Conservation (phyloP, 2,797 vertebrate species). For the Tauraco hartlaubi region DNA sequence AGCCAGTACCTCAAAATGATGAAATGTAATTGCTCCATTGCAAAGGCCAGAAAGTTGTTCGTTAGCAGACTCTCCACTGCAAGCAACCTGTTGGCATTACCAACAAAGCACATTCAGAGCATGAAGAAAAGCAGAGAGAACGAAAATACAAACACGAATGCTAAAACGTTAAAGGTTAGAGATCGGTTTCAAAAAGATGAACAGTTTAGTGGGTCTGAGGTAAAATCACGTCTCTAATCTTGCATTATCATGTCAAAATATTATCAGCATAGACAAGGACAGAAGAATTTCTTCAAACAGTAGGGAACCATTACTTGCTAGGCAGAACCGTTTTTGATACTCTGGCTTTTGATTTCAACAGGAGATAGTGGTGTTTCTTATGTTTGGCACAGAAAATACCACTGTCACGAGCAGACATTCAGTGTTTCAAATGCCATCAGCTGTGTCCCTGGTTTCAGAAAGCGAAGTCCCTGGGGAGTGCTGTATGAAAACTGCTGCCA, state of each 20-base stretch:
- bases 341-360: neutral
- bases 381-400: neutral
- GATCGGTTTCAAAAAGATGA: neutral
- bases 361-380: neutral
- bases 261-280: neutral
- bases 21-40: conserved; percentile 72
- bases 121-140: neutral
- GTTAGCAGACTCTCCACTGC: conserved; percentile 75
- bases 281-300: neutral
- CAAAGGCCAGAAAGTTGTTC: conserved; percentile 81
- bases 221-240: neutral
- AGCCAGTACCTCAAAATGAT: conserved; percentile 80
- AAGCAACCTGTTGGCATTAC: conserved; percentile 86
- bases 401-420: neutral
- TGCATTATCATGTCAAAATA: neutral
- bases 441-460: neutral
- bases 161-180: neutral
- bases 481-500: neutral
- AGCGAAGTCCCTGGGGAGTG: neutral
- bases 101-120: neutral
- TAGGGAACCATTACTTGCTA: neutral
- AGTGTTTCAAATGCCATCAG: neutral
- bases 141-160: neutral
- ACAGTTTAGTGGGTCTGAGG: neutral
- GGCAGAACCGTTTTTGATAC: neutral